These are phyloP conservation scores for Coccyzus lansbergi DNA, from an alignment of 2,797 vertebrate genomes.

Conservation along the genomic window DNA sequence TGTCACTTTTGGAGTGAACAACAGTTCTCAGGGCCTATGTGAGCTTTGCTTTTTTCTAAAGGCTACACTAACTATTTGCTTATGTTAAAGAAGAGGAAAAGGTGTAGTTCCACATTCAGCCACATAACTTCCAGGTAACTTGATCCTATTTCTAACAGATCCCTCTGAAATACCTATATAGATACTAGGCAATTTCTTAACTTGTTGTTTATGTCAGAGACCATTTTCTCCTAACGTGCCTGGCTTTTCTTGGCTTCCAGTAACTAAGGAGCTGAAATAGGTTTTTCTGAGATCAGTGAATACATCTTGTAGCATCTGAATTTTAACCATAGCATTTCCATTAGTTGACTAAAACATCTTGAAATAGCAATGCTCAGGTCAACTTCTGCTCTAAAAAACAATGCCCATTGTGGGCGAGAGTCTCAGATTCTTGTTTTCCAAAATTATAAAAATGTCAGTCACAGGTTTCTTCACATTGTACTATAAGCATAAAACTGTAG, in stretches of 20 bases:
- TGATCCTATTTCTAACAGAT: neutral
- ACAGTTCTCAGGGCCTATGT: neutral
- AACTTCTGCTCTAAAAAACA: neutral
- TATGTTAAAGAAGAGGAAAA: neutral
- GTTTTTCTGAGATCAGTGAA: neutral
- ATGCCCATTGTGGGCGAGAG: neutral
- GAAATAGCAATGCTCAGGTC: neutral
- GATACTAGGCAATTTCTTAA: neutral
- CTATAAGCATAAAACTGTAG: neutral
- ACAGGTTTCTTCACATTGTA: neutral
- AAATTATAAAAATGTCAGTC: neutral
- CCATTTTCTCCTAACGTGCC: neutral
- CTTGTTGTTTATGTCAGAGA: neutral
- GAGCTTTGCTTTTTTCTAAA: neutral
- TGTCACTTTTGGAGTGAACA: neutral
- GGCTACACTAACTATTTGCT: neutral
- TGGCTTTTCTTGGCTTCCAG: neutral
- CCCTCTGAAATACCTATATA: rapidly evolving
- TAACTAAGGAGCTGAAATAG: neutral
- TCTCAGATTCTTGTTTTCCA: neutral
- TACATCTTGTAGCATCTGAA: neutral
- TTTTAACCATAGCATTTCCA: neutral
- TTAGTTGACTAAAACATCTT: neutral
- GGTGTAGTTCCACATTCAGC: neutral
- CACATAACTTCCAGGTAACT: neutral